Percentiles rank a stretch among this genome's conserved stretches.
Conservation (phyloP, 2,113 vertebrate genomes). For the Sphaerodactylus townsendi region DNA sequence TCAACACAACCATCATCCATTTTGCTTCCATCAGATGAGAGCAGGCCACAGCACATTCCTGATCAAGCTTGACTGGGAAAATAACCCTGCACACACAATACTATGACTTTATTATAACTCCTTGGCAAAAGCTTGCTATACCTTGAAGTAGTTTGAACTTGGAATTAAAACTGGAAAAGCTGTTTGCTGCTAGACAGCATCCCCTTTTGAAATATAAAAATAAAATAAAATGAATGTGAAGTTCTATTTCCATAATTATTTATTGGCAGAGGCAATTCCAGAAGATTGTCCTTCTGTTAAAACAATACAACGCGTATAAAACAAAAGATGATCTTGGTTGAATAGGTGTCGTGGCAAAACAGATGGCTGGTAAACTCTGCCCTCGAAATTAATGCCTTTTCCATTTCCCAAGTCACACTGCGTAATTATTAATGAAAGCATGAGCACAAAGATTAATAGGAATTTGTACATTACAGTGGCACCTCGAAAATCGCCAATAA, state of each 20-base stretch:
- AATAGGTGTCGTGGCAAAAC: slow-evolving; percentile 6
- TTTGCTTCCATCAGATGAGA: background rate
- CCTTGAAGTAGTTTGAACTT: background rate
- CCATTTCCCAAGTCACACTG: background rate
- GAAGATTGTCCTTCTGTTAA: slow-evolving; percentile 26
- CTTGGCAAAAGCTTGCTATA: background rate
- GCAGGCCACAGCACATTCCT: background rate
- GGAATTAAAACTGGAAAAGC: background rate
- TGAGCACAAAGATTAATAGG: background rate
- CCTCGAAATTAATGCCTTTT: slow-evolving; percentile 19
- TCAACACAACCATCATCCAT: background rate
- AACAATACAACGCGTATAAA: background rate
- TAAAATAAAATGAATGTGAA: background rate
- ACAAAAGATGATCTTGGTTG: slow-evolving; percentile 7
- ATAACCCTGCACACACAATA: background rate
- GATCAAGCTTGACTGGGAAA: background rate
- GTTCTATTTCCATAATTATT: slow-evolving; percentile 29
- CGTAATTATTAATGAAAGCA: background rate
- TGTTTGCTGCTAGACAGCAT: background rate
- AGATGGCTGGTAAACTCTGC: background rate
- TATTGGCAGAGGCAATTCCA: slow-evolving; percentile 33
- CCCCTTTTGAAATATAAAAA: slow-evolving; percentile 23
- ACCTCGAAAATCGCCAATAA: too few species aligned
- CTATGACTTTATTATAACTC: background rate
- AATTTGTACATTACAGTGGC: background rate